Evolutionary conservation across 2,888 invertebrate genomes (phyloP).

Genomic region (Syritta pipiens): DNA sequence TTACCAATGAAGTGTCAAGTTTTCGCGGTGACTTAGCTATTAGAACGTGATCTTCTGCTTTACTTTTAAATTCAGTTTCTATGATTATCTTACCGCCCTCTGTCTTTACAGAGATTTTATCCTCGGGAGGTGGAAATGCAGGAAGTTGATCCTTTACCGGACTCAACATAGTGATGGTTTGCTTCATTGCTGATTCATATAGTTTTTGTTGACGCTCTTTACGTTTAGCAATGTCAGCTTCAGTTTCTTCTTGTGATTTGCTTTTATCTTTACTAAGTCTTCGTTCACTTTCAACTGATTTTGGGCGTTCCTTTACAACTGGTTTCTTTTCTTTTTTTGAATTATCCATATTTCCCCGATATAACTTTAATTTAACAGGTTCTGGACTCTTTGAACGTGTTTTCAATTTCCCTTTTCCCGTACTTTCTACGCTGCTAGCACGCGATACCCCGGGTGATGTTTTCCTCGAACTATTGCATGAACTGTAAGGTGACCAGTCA

Average conservation of each 20-base stretch:
- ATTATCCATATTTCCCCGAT: slow-evolving; percentile 79
- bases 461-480: slow-evolving; percentile 78
- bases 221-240: slow-evolving; percentile 85
- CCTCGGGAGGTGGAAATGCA: slow-evolving; percentile 86
- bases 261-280: slow-evolving; percentile 81
- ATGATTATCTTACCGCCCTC: slow-evolving; percentile 86
- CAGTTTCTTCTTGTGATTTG: slow-evolving; percentile 87
- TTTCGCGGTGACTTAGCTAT: slow-evolving; percentile 88
- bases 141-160: slow-evolving; percentile 87
- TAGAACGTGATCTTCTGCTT: slow-evolving; percentile 87
- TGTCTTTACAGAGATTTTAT: slow-evolving; percentile 86
- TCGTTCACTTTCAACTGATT: slow-evolving; percentile 83
- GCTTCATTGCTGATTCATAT: slow-evolving; percentile 87
- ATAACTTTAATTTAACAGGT: slow-evolving; percentile 74
- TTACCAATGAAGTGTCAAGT: slow-evolving; percentile 82
- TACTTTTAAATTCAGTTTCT: slow-evolving; percentile 87
- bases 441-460: slow-evolving; percentile 79
- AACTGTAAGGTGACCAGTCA: slow-evolving; percentile 79
- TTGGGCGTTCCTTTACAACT: slow-evolving; percentile 84
- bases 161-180: slow-evolving; percentile 86
- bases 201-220: slow-evolving; percentile 88
- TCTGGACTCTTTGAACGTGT: slow-evolving; percentile 74
- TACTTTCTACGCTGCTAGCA: slow-evolving; percentile 78
- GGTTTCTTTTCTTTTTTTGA: slow-evolving; percentile 79
- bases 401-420: slow-evolving; percentile 75